Evolutionary conservation across 2,888 invertebrate genomes (phyloP), one percentile per base, ranked within the genome.

Genomic region (Philereme transversata): DNA sequence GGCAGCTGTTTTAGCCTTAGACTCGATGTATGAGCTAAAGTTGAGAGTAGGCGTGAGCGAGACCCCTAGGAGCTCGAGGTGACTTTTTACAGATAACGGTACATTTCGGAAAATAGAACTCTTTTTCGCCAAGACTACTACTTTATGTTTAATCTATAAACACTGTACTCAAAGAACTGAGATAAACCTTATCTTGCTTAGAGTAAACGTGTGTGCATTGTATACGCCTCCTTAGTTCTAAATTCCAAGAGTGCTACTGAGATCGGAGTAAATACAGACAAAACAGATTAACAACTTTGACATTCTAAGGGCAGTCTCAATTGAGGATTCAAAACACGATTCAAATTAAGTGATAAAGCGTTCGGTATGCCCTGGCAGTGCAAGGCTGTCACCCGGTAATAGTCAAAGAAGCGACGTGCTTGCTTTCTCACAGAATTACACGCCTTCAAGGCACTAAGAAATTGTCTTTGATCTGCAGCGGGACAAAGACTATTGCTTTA

Each of bases 331-430:
- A 10, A 56, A 40, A 63, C 63, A 63, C 56, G 59, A 63, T 63
- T 60, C 63, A 59, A 62, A 62, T 62, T 62, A 59, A 60, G 63
- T 63, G 63, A 63, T 63, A 63, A 63, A 63, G 52, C 63, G 59
- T 43, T 63, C 56, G 46, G 63, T 57, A 63, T 59, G 63, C 59
- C 56, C 34, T 59, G 53, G 41, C 59, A 53, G 51, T 63, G 56
- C 58, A 59, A 33, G 59, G 38, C 52, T 63, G 63, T 59, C 63
- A 56, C 55, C 59, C 56, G 36, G 63, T 60, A 59, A 53, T 56
- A 56, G 49, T 56, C 56, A 50, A 56, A 57, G 56, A 43, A 59
- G 46, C 59, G 52, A 56, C 56, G 58, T 63, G 56, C 55, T 47
- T 52, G n/a, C 51, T 56, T 60, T 36, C 43, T 56, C 49, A 49